Conservation (phyloP, 2,113 vertebrate genomes). For the Albula goreensis region DNA sequence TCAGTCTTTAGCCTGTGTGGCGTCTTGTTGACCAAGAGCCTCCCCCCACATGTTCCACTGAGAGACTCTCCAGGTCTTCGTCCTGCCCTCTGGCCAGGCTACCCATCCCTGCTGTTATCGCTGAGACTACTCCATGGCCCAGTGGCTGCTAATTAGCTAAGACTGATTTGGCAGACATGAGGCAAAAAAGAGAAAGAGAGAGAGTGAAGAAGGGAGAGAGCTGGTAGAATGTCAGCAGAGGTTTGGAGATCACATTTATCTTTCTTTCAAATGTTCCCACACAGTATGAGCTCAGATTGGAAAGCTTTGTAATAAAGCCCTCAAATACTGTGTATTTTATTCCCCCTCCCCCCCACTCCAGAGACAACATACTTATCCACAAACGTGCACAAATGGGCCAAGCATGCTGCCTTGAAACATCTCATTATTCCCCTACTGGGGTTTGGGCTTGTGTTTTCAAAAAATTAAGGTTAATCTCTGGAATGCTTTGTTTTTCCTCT, state of each 20-base stretch:
- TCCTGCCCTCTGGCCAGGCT: neutral
- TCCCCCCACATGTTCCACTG: neutral
- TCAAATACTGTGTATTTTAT: neutral
- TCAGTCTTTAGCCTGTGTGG: neutral
- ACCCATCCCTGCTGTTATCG: neutral
- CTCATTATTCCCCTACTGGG: neutral
- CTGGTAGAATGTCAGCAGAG: neutral
- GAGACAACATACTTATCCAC: neutral
- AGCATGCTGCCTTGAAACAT: neutral
- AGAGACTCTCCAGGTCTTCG: neutral
- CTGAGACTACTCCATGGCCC: neutral
- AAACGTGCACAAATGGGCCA: neutral
- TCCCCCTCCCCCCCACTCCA: neutral
- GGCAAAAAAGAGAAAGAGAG: neutral
- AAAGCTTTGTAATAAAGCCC: neutral
- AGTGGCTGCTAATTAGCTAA: neutral
- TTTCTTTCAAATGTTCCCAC: neutral
- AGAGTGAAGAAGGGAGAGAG: neutral
- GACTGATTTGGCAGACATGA: neutral
- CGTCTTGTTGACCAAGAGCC: neutral
- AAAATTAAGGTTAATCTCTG: constrained; percentile 33
- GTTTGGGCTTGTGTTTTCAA: neutral
- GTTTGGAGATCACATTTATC: neutral
- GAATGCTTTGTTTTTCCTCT: constrained; percentile 21
- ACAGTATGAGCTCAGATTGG: neutral